These are phyloP conservation scores for Caenorhabditis afra DNA, from an alignment of 2,888 invertebrate species.

Conservation along the genomic window DNA sequence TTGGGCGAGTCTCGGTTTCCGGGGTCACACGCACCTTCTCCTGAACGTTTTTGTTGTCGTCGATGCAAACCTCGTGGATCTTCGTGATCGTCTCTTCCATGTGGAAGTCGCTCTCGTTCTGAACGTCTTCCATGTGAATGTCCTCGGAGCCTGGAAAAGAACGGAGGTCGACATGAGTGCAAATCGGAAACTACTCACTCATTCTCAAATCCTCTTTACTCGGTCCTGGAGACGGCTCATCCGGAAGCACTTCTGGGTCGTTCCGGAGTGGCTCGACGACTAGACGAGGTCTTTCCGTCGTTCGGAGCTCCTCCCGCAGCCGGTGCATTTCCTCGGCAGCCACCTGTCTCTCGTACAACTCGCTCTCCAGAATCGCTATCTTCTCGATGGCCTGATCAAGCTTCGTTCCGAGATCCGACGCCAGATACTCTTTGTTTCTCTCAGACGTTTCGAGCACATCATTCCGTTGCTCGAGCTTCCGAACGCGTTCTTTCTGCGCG, in stretches of 20 bases:
- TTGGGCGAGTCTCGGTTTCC: slow-evolving; percentile 1
- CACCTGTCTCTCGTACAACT: slow-evolving; percentile 61
- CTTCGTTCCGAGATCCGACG: slow-evolving; percentile 53
- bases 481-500: slow-evolving; percentile 35
- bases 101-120: slow-evolving; percentile 7
- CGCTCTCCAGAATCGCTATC: slow-evolving; percentile 62
- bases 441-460: slow-evolving; percentile 64
- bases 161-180: not conserved
- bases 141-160: slow-evolving; percentile 36
- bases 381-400: slow-evolving; percentile 63
- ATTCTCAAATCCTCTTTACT: slow-evolving; percentile 43
- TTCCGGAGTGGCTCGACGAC: slow-evolving; percentile 64
- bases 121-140: slow-evolving; percentile 53
- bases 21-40: slow-evolving; percentile 32
- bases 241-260: slow-evolving; percentile 58
- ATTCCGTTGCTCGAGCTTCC: slow-evolving; percentile 63
- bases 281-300: slow-evolving; percentile 59
- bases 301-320: slow-evolving; percentile 44
- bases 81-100: slow-evolving; percentile 51
- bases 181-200: slow-evolving; percentile 24
- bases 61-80: slow-evolving; percentile 41
- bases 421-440: slow-evolving; percentile 62
- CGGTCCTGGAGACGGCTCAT: slow-evolving; percentile 59
- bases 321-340: slow-evolving; percentile 65
- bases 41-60: slow-evolving; percentile 43